Conservation (phyloP, 64 coral and sea anemone genomes). For the Catalaphyllia jardinei region DNA sequence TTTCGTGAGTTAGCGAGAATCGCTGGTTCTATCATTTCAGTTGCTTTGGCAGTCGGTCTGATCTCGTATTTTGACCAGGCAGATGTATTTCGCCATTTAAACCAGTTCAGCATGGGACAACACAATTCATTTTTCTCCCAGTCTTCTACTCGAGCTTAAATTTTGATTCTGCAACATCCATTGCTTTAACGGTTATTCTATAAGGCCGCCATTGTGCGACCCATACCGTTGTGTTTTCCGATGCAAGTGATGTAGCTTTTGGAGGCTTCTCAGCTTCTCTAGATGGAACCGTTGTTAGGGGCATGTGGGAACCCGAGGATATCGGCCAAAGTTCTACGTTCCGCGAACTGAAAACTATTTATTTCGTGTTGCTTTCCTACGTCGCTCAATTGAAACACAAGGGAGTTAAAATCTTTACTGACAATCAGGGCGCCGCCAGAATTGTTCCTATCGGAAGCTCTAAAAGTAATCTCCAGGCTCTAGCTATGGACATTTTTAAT, state of each 20-base stretch:
- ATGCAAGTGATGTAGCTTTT: constrained; percentile 59
- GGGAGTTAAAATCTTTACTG: no score
- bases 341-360: no score
- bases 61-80: no score
- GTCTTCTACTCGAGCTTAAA: constrained; percentile 52
- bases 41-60: no score
- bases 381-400: constrained; percentile 1
- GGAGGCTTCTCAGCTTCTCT: constrained; percentile 37
- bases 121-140: no score
- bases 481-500: constrained; percentile 39
- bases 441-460: constrained; percentile 39
- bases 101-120: no score
- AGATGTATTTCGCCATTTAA: no score
- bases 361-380: constrained; percentile 26
- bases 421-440: constrained; percentile 21
- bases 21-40: no score
- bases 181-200: constrained; percentile 68
- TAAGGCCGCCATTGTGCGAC: constrained; percentile 17
- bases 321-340: no score
- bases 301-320: constrained; percentile 35
- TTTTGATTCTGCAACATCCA: constrained; percentile 71
- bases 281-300: constrained; percentile 24
- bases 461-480: not conserved
- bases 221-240: constrained; percentile 36
- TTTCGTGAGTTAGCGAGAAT: no score